Percentiles rank a stretch among this genome's conserved stretches.
These are phyloP conservation scores for Hydrocynus forskahlii DNA, from an alignment of 2,797 vertebrate species.

Conservation along the genomic window DNA sequence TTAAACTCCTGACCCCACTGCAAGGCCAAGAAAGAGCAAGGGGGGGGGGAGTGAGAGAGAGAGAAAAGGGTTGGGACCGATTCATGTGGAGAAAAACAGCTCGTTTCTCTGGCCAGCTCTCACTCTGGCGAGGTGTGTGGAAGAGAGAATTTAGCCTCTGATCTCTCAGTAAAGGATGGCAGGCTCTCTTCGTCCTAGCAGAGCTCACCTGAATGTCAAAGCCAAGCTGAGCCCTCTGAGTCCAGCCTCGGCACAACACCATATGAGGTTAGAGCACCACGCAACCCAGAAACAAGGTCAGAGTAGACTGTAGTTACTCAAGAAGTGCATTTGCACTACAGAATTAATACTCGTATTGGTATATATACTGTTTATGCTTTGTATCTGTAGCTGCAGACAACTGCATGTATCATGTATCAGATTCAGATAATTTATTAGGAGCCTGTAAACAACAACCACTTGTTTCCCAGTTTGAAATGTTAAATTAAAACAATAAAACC, in stretches of 20 bases:
- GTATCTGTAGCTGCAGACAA: too few species aligned
- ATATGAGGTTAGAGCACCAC: constrained; percentile 1
- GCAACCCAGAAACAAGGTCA: constrained; percentile 7
- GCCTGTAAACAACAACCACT: too few species aligned
- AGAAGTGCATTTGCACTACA: background rate
- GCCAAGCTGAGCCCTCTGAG: constrained; percentile 15
- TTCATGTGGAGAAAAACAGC: constrained; percentile 56
- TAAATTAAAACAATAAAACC: too few species aligned
- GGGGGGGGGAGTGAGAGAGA: constrained; percentile 44
- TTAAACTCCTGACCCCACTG: constrained; percentile 82
- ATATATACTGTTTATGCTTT: too few species aligned
- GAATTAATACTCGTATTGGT: too few species aligned
- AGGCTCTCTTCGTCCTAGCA: constrained; percentile 42
- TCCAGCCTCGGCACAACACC: constrained; percentile 20
- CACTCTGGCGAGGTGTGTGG: constrained; percentile 36
- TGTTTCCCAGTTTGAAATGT: too few species aligned
- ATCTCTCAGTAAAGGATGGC: constrained; percentile 46
- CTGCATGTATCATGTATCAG: too few species aligned
- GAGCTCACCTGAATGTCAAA: constrained; percentile 21
- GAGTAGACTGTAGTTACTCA: background rate
- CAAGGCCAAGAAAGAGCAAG: constrained; percentile 70
- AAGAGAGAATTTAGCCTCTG: constrained; percentile 50
- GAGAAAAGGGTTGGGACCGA: constrained; percentile 62
- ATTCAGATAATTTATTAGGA: too few species aligned
- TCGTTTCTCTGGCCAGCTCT: constrained; percentile 33